A percentile compares a stretch with the other conserved stretches of the same genome.
These are phyloP conservation scores for Drosophila virilis DNA, from an alignment of 1,140 invertebrate genomes.

Conservation along the genomic window DNA sequence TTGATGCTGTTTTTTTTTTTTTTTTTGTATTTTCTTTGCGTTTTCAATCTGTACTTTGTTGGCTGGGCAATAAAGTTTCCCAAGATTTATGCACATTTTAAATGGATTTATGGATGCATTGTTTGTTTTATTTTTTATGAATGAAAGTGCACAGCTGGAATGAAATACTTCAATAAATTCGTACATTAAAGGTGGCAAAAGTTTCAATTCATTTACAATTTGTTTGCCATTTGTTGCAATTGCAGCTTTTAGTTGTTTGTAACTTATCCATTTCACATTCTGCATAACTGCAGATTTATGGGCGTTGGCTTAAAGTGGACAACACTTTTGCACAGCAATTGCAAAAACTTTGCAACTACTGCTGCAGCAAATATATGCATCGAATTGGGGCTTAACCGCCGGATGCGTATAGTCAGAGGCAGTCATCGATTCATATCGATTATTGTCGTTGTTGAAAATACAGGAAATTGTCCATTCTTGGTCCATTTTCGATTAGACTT, in stretches of 20 bases:
- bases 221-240: slow-evolving; percentile 53
- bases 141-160: slow-evolving; percentile 10
- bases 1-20: neutral
- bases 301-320: slow-evolving; percentile 21
- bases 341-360: neutral
- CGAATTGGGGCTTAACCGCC: neutral
- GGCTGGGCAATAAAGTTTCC: slow-evolving; percentile 16
- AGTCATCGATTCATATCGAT: no score
- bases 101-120: slow-evolving; percentile 28
- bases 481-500: no score
- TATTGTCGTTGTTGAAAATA: no score
- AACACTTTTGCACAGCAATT: slow-evolving; percentile 5
- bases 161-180: slow-evolving; percentile 33
- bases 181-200: slow-evolving; percentile 28
- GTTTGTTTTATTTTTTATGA: neutral
- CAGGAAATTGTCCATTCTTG: no score
- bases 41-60: slow-evolving; percentile 4
- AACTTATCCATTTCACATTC: no score
- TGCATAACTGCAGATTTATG: neutral
- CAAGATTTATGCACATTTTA: slow-evolving; percentile 43
- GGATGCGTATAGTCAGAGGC: no score
- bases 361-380: neutral
- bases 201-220: slow-evolving; percentile 64
- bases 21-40: neutral
- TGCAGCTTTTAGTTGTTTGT: slow-evolving; percentile 18